A percentile compares a stretch with the other conserved stretches of the same genome.
Evolutionary conservation across 2,113 vertebrate species (phyloP).

Genomic region (Tenebrosternarchus preto): DNA sequence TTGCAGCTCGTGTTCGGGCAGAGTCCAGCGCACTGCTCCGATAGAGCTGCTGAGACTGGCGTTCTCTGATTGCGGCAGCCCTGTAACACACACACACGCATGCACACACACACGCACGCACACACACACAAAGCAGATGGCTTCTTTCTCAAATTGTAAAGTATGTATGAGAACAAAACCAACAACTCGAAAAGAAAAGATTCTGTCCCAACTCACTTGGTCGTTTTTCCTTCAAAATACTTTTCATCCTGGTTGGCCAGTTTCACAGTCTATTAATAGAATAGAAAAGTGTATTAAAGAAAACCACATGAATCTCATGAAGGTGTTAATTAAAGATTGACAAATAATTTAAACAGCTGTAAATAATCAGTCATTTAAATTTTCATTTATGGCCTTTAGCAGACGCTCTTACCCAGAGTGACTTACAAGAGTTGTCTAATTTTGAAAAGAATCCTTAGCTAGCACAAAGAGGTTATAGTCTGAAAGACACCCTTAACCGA

Average conservation of each 20-base stretch:
- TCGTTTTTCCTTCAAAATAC: slow-evolving; percentile 50
- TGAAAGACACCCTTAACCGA: too few species aligned
- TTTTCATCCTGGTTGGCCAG: slow-evolving; percentile 44
- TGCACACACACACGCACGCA: slow-evolving; percentile 7
- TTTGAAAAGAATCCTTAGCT: too few species aligned
- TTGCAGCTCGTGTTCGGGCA: slow-evolving; percentile 40
- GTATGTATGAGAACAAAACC: neutral
- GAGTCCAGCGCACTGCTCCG: slow-evolving; percentile 47
- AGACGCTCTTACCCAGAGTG: too few species aligned
- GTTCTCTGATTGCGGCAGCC: slow-evolving; percentile 17
- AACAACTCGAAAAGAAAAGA: neutral
- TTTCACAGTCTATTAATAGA: neutral
- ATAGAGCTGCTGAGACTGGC: slow-evolving; percentile 40
- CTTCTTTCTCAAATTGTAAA: too few species aligned
- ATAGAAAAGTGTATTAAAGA: neutral
- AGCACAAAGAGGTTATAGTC: too few species aligned
- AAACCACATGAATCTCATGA: neutral
- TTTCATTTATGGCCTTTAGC: too few species aligned
- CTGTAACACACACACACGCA: slow-evolving; percentile 25
- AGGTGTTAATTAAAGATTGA: too few species aligned
- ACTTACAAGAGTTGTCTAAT: too few species aligned
- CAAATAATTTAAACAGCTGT: too few species aligned
- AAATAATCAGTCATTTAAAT: too few species aligned
- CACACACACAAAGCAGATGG: neutral
- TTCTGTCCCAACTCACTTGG: slow-evolving; percentile 12